A percentile compares a stretch with the other conserved stretches of the same genome.
Evolutionary conservation across 2,888 invertebrate genomes (phyloP).

Genomic region (Tromatobia lineatoria): DNA sequence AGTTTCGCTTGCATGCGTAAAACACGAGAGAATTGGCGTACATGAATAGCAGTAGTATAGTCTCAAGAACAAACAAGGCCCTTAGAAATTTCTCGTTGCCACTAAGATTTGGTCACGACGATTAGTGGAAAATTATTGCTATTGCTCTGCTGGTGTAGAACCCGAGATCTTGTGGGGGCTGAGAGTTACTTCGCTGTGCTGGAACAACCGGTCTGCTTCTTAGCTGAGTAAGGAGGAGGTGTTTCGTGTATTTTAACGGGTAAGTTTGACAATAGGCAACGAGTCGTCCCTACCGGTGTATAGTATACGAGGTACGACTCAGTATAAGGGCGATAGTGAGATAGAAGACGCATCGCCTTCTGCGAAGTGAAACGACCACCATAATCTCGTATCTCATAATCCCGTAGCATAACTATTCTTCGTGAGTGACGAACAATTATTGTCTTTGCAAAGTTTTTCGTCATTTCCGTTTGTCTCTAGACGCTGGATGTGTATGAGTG

Average conservation of each 20-base stretch:
- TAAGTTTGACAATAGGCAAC: slow-evolving; percentile 80
- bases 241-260: slow-evolving; percentile 82
- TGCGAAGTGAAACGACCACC: slow-evolving; percentile 61
- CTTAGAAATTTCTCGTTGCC: slow-evolving; percentile 69
- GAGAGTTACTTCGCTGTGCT: slow-evolving; percentile 50
- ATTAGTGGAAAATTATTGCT: slow-evolving; percentile 81
- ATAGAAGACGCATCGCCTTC: slow-evolving; percentile 73
- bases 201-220: slow-evolving; percentile 64
- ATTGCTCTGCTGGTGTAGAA: slow-evolving; percentile 67
- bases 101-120: slow-evolving; percentile 73
- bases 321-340: slow-evolving; percentile 42
- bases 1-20: slow-evolving; percentile 54
- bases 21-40: slow-evolving; percentile 61
- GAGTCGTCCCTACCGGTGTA: slow-evolving; percentile 50
- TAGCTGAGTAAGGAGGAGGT: slow-evolving; percentile 71
- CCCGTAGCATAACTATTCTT: slow-evolving; percentile 44
- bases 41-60: slow-evolving; percentile 41
- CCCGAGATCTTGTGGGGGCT: slow-evolving; percentile 46
- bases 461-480: slow-evolving; percentile 17
- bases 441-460: slow-evolving; percentile 46
- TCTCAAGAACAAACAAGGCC: slow-evolving; percentile 58
- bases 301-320: slow-evolving; percentile 20
- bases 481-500: not conserved
- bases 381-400: slow-evolving; percentile 70
- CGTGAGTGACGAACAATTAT: slow-evolving; percentile 46